Evolutionary conservation across 2,113 vertebrate genomes (phyloP).

Genomic region (Lepus timidus): DNA sequence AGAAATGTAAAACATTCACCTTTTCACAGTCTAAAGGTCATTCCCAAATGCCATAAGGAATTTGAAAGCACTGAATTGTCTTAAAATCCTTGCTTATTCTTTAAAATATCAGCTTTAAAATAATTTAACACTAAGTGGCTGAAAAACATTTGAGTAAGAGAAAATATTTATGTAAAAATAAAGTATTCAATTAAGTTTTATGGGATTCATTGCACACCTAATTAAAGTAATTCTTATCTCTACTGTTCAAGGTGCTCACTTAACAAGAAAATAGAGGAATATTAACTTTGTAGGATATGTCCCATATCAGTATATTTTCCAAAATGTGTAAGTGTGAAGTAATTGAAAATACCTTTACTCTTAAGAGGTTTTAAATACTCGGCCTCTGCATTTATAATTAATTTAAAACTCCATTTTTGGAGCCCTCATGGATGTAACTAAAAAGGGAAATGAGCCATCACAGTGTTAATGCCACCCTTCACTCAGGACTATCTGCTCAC

Average conservation of each 20-base stretch:
- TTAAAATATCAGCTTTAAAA: constrained; percentile 72
- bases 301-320: constrained; percentile 68
- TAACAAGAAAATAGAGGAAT: constrained; percentile 65
- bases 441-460: constrained; percentile 80
- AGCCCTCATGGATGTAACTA: constrained; percentile 60
- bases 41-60: constrained; percentile 48
- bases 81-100: constrained; percentile 69
- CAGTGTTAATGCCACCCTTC: constrained; percentile 63
- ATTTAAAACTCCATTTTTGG: constrained; percentile 54
- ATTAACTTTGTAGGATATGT: constrained; percentile 68
- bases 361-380: constrained; percentile 72
- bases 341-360: constrained; percentile 67
- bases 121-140: constrained; percentile 47
- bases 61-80: constrained; percentile 65
- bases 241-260: constrained; percentile 59
- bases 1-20: constrained; percentile 68
- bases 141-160: constrained; percentile 70
- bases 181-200: constrained; percentile 79
- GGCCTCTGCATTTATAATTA: constrained; percentile 67
- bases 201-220: constrained; percentile 74
- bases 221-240: constrained; percentile 79
- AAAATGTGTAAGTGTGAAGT: constrained; percentile 56
- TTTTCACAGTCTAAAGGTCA: constrained; percentile 76
- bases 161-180: constrained; percentile 71
- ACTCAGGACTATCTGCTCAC: neutral